These are phyloP conservation scores for Epinephelus fuscoguttatus DNA, from an alignment of 2,113 vertebrate genomes.

Conservation along the genomic window DNA sequence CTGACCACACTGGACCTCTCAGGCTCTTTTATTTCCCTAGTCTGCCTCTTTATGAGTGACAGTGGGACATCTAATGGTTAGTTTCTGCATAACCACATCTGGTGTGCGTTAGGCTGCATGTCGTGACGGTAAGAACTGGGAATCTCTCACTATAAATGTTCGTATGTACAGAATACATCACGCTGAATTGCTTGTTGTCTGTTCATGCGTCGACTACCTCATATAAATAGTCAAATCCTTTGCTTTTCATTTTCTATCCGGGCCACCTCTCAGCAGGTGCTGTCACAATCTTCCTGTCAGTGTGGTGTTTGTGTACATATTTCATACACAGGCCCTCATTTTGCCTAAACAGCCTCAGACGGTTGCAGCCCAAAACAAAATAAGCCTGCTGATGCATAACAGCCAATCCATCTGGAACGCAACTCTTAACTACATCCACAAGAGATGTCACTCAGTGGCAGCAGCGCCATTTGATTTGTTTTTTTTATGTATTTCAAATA, in stretches of 20 bases:
- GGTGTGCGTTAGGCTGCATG: slow-evolving; percentile 17
- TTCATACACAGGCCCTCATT: slow-evolving; percentile 45
- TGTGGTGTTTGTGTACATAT: slow-evolving; percentile 42
- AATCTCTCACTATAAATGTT: neutral
- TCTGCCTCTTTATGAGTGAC: slow-evolving; percentile 26
- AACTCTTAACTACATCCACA: slow-evolving; percentile 22
- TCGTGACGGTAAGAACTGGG: neutral
- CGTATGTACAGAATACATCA: neutral
- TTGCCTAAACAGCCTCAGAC: slow-evolving; percentile 58
- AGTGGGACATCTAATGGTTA: slow-evolving; percentile 43
- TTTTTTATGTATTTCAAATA: slow-evolving; percentile 27
- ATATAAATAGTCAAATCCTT: slow-evolving; percentile 14
- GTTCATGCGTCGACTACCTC: slow-evolving; percentile 9
- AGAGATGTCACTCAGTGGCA: slow-evolving; percentile 24
- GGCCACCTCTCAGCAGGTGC: slow-evolving; percentile 62
- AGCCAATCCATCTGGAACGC: slow-evolving; percentile 56
- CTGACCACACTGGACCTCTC: slow-evolving; percentile 18
- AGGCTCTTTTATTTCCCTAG: slow-evolving; percentile 16
- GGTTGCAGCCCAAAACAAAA: slow-evolving; percentile 56
- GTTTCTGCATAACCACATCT: slow-evolving; percentile 49
- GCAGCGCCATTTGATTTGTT: neutral
- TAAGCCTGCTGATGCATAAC: slow-evolving; percentile 55
- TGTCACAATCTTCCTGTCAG: slow-evolving; percentile 57
- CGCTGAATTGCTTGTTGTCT: slow-evolving; percentile 18
- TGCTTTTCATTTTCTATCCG: neutral